These are phyloP conservation scores for Apus apus DNA, from an alignment of 2,113 vertebrate species.

Conservation along the genomic window DNA sequence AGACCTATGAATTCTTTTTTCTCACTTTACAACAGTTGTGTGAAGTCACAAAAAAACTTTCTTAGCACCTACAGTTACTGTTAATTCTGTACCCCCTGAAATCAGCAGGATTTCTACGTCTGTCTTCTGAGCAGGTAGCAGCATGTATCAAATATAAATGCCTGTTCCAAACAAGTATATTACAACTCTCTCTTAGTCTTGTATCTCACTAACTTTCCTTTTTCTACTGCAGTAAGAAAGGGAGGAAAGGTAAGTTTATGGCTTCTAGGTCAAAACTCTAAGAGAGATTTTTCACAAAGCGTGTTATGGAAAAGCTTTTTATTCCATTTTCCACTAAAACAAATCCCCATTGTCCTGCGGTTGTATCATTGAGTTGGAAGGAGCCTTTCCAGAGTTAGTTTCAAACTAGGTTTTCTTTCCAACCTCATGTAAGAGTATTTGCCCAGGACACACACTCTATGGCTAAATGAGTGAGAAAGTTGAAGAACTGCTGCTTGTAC, in stretches of 20 bases:
- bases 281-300: neutral
- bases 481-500: neutral
- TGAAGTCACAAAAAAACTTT: neutral
- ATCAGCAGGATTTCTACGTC: neutral
- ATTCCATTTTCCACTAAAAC: neutral
- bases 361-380: neutral
- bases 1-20: neutral
- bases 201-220: neutral
- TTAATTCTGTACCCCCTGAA: neutral
- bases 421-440: rapidly evolving
- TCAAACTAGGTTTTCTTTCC: neutral
- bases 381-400: neutral
- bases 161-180: neutral
- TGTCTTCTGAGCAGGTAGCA: neutral
- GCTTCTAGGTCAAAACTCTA: neutral
- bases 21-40: neutral
- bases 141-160: neutral
- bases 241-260: neutral
- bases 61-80: neutral
- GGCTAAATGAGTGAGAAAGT: neutral
- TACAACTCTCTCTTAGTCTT: neutral
- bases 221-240: neutral
- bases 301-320: neutral
- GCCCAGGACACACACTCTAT: neutral
- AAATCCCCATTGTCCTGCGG: neutral